phyloP scores from a whole-genome alignment of 1,140 invertebrate species.

The Orussus abietinus region DNA sequence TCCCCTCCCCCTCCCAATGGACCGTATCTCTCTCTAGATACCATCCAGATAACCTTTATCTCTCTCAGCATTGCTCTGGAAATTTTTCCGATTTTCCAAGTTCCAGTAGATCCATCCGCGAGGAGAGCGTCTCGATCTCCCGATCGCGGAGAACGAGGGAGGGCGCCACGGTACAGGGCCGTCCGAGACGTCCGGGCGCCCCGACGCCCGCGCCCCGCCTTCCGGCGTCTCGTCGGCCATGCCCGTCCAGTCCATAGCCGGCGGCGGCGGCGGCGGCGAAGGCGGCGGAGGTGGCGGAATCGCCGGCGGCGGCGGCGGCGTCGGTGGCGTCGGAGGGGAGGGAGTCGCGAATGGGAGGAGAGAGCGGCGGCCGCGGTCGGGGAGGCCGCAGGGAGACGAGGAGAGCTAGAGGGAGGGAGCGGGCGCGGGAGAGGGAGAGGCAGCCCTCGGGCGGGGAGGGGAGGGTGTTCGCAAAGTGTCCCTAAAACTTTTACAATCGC shows the following conservation, averaged over 20 bases:
- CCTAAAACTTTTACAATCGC: conserved; percentile 68
- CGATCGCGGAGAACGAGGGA: conserved; percentile 15
- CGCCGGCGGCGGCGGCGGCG: conserved; percentile 10
- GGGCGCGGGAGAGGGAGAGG: conserved; percentile 10
- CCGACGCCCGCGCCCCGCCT: conserved; percentile 5
- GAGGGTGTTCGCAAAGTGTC: conserved; percentile 59
- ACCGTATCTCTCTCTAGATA: too few relatives aligned
- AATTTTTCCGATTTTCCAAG: too few relatives aligned
- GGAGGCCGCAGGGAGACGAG: conserved; percentile 11
- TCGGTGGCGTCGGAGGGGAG: conserved; percentile 13
- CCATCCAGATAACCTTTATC: too few relatives aligned
- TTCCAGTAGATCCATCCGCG: too few relatives aligned
- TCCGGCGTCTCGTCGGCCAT: conserved; percentile 8
- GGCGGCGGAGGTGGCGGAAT: conserved; percentile 5
- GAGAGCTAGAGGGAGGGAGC: conserved; percentile 28
- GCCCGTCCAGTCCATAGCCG: conserved; percentile 23
- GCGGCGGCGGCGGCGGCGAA: conserved; percentile 7
- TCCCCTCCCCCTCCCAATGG: too few relatives aligned
- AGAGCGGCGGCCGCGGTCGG: conserved; percentile 32
- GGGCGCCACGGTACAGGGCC: conserved; percentile 42
- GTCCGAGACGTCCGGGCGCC: conserved; percentile 5
- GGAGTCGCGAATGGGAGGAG: conserved; percentile 23
- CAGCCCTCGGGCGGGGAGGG: conserved; percentile 28
- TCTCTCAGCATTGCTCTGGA: too few relatives aligned
- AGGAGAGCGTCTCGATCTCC: too few relatives aligned